Evolutionary conservation across 64 coral and sea anemone species (phyloP).

Genomic region (Astreopora myriophthalma): DNA sequence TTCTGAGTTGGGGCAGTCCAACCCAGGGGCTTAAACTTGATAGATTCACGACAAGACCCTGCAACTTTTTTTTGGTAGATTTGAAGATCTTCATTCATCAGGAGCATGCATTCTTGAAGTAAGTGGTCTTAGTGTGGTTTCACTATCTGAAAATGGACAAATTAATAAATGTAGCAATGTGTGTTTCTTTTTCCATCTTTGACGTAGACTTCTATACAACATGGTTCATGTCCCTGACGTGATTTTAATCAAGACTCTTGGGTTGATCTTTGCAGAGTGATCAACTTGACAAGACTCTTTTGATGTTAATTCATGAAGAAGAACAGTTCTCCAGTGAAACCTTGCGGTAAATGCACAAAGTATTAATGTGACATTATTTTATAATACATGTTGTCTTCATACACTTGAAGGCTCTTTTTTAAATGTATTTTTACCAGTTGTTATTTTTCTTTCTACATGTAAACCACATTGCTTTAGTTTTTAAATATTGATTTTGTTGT

Average conservation of each 20-base stretch:
- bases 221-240: background rate
- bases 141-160: no score
- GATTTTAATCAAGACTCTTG: background rate
- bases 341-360: conserved; percentile 13
- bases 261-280: conserved; percentile 11
- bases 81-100: conserved; percentile 54
- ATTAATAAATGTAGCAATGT: no score
- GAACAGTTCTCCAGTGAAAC: conserved; percentile 35
- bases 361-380: background rate
- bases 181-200: background rate
- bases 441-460: no score
- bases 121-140: background rate
- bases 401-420: no score
- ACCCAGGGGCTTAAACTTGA: no score
- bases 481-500: no score
- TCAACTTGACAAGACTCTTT: conserved; percentile 47
- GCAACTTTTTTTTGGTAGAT: conserved; percentile 53
- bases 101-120: conserved; percentile 83
- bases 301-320: conserved; percentile 3
- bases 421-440: no score
- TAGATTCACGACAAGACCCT: no score
- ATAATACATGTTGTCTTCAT: no score
- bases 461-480: no score
- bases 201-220: no score
- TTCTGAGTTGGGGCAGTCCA: no score